phyloP scores from a whole-genome alignment of 2,797 vertebrate genomes.

The Xyrichtys novacula region DNA sequence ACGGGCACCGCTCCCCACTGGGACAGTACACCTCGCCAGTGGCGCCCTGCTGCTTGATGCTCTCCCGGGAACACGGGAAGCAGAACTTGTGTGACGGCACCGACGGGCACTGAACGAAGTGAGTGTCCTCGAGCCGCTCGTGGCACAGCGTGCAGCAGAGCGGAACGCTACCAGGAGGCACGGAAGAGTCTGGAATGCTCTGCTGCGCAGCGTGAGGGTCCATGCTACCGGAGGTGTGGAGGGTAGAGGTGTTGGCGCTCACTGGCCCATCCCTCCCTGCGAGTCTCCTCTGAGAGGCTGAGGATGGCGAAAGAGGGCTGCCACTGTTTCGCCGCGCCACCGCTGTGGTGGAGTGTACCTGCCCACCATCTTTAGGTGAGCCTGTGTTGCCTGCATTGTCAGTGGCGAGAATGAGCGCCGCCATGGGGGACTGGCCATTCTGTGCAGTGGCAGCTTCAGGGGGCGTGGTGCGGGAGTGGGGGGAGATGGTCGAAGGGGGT shows the following conservation, averaged over 20 bases:
- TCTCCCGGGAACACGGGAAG: slow-evolving; percentile 98
- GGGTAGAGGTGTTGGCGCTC: slow-evolving; percentile 56
- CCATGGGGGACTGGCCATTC: slow-evolving; percentile 97
- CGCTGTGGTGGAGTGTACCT: slow-evolving; percentile 94
- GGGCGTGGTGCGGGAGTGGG: slow-evolving; percentile 95
- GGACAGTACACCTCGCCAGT: slow-evolving; percentile 98
- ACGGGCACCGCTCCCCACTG: slow-evolving; percentile 95
- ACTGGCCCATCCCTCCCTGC: slow-evolving; percentile 89
- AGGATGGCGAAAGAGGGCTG: slow-evolving; percentile 95
- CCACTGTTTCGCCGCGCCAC: slow-evolving; percentile 90
- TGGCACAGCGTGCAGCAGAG: slow-evolving; percentile 97
- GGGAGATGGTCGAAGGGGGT: slow-evolving; percentile 92
- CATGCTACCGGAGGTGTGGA: slow-evolving; percentile 87
- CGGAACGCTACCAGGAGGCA: slow-evolving; percentile 89
- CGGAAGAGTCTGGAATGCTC: slow-evolving; percentile 96
- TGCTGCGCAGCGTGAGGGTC: slow-evolving; percentile 88
- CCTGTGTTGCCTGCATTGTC: slow-evolving; percentile 96
- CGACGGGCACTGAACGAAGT: slow-evolving; percentile 98
- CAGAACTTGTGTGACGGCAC: slow-evolving; percentile 99
- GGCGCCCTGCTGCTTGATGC: slow-evolving; percentile 98
- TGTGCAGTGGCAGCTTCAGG: slow-evolving; percentile 89
- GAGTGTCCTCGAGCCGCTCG: slow-evolving; percentile 97
- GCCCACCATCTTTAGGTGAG: slow-evolving; percentile 94
- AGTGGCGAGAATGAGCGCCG: slow-evolving; percentile 95
- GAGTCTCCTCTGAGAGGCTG: slow-evolving; percentile 94